Base-by-base conservation (phyloP, 2,797 vertebrate species). In the Acrossocheilus fasciatus region DNA sequence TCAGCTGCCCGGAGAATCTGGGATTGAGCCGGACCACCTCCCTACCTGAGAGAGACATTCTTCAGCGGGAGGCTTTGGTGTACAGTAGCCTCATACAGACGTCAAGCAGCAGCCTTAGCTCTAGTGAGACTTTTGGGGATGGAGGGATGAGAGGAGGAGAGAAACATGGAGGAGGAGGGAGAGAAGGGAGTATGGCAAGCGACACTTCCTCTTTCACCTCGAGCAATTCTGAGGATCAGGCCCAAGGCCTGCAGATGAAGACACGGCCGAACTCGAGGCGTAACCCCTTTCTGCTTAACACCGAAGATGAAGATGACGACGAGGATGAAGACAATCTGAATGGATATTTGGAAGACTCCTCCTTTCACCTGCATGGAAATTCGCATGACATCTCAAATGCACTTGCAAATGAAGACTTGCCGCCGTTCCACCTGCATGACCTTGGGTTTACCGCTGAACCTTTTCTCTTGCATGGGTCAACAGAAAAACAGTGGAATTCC, bases 201-300 rank as follows among this genome's bases (percentile, higher is more conserved):
- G 92, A 94, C 34, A 93, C 94, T 41, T 96, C 95, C 1, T 96
- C 95, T 0, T 94, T 94, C 15, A 91, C 95, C 7, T 96, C 95
- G 0, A 95, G 94, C 74, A 95, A 93, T 87, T 96, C 95, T 0
- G 95, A 95, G 90, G 95, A 96, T 17, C 93, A 86, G 91, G 30
- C 94, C 92, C 85, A 89, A 91, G 81, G 88, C 70, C 66, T 68
- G 23, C 57, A 62, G 1, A 81, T 72, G 30, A 95, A 94, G 36
- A 70, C 88, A 0, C 91, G 91, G 76, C 54, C 72, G 17, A 94
- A 92, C 43, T 93, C 93, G 1, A 94, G 97, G 2, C 97, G 96
- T 82, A 99, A 99, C 74, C 98, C 98, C 1, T 99, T 99, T 93
- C 94, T 98, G 85, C 92, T 96, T 45, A 96, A 95, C 2, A 91